Conservation (phyloP, 2,113 vertebrate species). For the Regulus satrapa region DNA sequence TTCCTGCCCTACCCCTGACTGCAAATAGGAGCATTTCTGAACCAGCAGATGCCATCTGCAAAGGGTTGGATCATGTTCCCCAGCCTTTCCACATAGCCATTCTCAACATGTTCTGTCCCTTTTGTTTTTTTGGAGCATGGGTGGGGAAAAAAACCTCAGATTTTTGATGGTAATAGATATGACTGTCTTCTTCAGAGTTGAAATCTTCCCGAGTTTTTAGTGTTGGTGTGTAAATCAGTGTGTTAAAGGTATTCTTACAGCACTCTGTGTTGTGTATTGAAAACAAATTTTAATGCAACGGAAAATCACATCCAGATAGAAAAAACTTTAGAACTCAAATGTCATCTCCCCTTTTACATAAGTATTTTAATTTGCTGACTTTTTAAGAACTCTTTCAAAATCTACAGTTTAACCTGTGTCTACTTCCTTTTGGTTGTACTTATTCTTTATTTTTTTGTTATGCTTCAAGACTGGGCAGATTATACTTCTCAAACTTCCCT, state of each 20-base stretch:
- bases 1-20: background rate
- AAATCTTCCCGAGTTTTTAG: background rate
- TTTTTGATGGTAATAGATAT: too few relatives aligned
- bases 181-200: too few relatives aligned
- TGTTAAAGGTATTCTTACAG: background rate
- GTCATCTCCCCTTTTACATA: background rate
- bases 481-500: background rate
- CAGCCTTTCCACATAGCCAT: background rate
- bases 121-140: background rate
- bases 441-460: too few relatives aligned
- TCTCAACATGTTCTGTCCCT: background rate
- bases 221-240: background rate
- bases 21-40: background rate
- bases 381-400: background rate
- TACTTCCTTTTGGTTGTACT: fast-evolving
- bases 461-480: too few relatives aligned
- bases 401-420: background rate
- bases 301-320: background rate
- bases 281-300: background rate
- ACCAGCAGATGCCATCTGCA: background rate
- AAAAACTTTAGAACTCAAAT: background rate
- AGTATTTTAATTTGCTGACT: background rate
- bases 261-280: background rate
- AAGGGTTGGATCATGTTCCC: background rate
- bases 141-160: background rate